Evolutionary conservation across 1,140 invertebrate species (phyloP).

Genomic region (Drosophila ficusphila): DNA sequence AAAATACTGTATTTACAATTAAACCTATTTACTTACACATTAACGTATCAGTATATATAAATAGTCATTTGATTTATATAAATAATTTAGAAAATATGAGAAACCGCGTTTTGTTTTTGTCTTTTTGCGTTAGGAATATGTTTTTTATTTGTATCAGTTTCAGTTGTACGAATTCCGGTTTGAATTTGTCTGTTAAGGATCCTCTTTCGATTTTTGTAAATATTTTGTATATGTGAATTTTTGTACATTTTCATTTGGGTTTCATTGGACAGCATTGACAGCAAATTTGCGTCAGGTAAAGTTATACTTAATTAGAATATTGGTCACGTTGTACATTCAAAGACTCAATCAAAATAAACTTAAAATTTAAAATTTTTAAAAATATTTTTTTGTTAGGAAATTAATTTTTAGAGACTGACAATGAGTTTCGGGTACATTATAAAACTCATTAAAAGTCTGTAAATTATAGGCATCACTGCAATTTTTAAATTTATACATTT

Average conservation of each 20-base stretch:
- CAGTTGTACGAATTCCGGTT: slow-evolving; percentile 73
- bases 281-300: slow-evolving; percentile 40
- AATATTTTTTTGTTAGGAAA: not conserved
- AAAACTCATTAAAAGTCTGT: slow-evolving; percentile 3
- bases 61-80: slow-evolving; percentile 77
- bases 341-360: too few species aligned
- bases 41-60: slow-evolving; percentile 67
- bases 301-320: too few species aligned
- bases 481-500: not conserved
- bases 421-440: not conserved
- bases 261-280: slow-evolving; percentile 27
- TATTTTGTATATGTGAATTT: slow-evolving; percentile 70
- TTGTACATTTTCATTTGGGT: slow-evolving; percentile 67
- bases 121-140: slow-evolving; percentile 74
- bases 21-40: slow-evolving; percentile 70
- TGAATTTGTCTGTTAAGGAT: slow-evolving; percentile 42
- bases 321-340: too few species aligned
- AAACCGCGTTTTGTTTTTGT: slow-evolving; percentile 73
- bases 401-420: not conserved
- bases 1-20: slow-evolving; percentile 82
- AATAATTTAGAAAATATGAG: slow-evolving; percentile 83
- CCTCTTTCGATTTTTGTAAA: slow-evolving; percentile 54
- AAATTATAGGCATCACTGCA: not conserved
- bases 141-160: slow-evolving; percentile 67
- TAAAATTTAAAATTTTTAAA: too few species aligned